Evolutionary conservation across 2,888 invertebrate genomes (phyloP), one percentile per base, ranked within the genome.

Genomic region (Dilophus febrilis): DNA sequence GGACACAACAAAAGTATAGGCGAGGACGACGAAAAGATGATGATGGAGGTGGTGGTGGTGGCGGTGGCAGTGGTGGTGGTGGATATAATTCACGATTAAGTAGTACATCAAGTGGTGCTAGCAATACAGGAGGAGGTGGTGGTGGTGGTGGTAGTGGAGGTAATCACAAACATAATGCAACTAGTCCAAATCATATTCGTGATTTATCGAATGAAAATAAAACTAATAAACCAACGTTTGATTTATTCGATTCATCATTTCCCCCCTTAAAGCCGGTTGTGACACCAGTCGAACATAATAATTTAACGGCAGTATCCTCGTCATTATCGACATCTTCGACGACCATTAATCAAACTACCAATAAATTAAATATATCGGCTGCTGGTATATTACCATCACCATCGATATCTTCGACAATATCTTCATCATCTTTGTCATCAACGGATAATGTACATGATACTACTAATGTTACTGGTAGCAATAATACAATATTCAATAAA

Each of bases 261-360:
- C 84, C 84, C 46, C 84, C 84, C 43, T 66, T 84, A 54, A 83
- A 83, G 44, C n/a, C n/a, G n/a, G n/a, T 19, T 35, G 27, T n/a
- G n/a, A n/a, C n/a, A n/a, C n/a, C n/a, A n/a, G 37, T 19, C 26
- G 33, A 36, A 35, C 32, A 16, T 35, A 26, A 28, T 8, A 33
- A 40, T 32, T 31, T 41, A 36, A 42, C 27, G 30, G 37, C 29
- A 19, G 5, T 37, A 5, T 22, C 22, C 5, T 84, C 84, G 61
- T 83, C 84, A 60, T 66, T 84, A 50, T 81, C 80, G 59, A 77
- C 79, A 42, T 71, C 77, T 39, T 79, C 82, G 40, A 84, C 84
- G 59, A 84, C 84, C 46, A 84, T 84, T 43, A 66, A 84, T 54
- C 83, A 83, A 44, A n/a, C n/a, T n/a, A n/a, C n/a, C n/a, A n/a